These are phyloP conservation scores for Lipophrys pholis DNA, from an alignment of 2,113 vertebrate species.

Conservation along the genomic window DNA sequence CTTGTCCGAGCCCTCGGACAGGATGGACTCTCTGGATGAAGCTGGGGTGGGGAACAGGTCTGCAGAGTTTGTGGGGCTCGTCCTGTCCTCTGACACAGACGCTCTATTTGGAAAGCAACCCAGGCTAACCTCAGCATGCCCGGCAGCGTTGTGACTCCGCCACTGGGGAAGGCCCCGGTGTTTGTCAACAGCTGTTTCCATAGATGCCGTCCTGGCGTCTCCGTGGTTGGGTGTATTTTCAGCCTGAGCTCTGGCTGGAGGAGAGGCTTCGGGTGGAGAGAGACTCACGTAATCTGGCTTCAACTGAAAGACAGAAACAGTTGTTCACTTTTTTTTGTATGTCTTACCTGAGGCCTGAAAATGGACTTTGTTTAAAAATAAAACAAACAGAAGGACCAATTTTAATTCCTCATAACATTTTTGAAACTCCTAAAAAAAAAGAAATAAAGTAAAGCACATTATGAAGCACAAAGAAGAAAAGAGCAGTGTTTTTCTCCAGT, in stretches of 20 bases:
- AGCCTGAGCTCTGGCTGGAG: conserved; percentile 35
- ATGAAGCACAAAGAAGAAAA: too few species aligned
- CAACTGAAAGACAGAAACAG: conserved; percentile 58
- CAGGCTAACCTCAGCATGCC: conserved; percentile 62
- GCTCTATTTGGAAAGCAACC: conserved; percentile 66
- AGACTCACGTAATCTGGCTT: conserved; percentile 45
- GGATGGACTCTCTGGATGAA: conserved; percentile 83
- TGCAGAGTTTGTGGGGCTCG: conserved; percentile 62
- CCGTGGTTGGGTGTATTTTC: conserved; percentile 59
- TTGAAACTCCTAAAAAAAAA: too few species aligned
- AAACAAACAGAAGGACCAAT: too few species aligned
- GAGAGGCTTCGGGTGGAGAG: conserved; percentile 29
- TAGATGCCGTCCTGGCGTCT: conserved; percentile 35
- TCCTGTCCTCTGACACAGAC: conserved; percentile 56
- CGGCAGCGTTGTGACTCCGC: conserved; percentile 48
- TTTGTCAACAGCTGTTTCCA: conserved; percentile 75
- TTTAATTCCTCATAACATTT: too few species aligned
- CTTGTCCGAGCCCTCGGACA: conserved; percentile 73
- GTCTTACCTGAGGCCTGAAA: not conserved
- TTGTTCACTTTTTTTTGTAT: not conserved
- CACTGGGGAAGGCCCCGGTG: conserved; percentile 57
- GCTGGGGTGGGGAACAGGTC: conserved; percentile 74
- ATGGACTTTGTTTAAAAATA: not conserved
- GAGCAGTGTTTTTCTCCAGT: not conserved
- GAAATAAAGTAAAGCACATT: too few species aligned